Conservation (phyloP, 30 jellyfish, hydroid and myxozoan genomes). For the Aurelia coerulea region DNA sequence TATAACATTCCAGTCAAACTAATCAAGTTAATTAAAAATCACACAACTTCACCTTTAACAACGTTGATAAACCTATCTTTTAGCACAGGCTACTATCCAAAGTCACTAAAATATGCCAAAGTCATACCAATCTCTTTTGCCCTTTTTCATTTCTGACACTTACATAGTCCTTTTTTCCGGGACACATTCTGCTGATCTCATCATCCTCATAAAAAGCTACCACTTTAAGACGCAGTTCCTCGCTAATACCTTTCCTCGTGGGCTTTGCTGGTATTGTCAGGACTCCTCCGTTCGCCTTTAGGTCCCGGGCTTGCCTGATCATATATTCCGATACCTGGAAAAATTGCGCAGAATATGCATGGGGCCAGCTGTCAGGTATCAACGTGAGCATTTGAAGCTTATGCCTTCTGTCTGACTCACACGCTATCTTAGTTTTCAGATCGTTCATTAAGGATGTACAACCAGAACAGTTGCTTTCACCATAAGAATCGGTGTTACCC, state of each 20-base stretch:
- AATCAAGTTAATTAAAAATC: no score
- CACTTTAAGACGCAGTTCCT: background rate
- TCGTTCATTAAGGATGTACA: background rate
- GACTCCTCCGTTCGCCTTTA: background rate
- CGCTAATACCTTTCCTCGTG: background rate
- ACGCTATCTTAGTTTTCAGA: background rate
- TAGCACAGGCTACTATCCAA: no score
- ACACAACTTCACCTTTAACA: no score
- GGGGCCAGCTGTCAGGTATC: conserved; percentile 8
- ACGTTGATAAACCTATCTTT: no score
- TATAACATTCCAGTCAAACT: no score
- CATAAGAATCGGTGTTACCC: no score
- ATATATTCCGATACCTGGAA: background rate
- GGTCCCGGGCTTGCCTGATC: background rate
- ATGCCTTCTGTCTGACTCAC: no score
- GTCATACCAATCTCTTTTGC: no score
- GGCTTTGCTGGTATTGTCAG: background rate
- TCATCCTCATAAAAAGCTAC: background rate
- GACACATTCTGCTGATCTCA: background rate
- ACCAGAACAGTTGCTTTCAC: no score
- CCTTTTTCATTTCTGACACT: background rate
- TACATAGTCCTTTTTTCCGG: background rate
- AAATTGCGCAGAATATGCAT: background rate
- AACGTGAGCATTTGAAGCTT: background rate
- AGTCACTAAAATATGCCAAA: no score